Conservation (phyloP, 2,113 vertebrate species). For the Dasyprocta punctata region DNA sequence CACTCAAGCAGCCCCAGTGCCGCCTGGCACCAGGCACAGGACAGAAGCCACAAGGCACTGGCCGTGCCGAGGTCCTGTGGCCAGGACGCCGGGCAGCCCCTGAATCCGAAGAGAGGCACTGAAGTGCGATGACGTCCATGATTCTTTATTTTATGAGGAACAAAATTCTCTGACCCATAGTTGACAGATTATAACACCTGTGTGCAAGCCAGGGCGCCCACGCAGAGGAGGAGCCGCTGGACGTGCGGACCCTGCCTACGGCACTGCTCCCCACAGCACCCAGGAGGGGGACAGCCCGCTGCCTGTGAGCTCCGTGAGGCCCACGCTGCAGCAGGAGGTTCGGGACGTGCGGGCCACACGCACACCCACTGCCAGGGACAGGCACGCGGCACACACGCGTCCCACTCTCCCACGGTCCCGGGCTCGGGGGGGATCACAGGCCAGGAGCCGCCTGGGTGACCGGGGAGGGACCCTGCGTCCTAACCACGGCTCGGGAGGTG, state of each 20-base stretch:
- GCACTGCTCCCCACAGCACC: neutral
- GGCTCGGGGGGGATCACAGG: neutral
- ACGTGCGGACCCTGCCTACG: neutral
- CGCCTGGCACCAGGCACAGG: neutral
- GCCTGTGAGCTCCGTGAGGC: neutral
- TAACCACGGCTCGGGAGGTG: neutral
- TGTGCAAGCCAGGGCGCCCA: neutral
- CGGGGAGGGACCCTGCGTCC: neutral
- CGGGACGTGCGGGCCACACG: neutral
- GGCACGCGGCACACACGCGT: rapidly evolving
- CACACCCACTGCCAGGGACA: neutral
- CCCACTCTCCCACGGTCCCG: neutral
- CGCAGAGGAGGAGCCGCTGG: rapidly evolving
- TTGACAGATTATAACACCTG: neutral
- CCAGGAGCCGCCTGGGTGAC: neutral
- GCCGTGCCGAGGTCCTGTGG: neutral
- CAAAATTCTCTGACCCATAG: neutral
- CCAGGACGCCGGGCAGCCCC: too few species aligned
- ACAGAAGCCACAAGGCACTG: neutral
- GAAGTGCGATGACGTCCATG: neutral
- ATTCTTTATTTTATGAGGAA: neutral
- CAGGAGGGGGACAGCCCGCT: neutral
- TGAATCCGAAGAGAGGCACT: neutral
- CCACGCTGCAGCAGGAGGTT: neutral
- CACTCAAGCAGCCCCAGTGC: neutral